Percentiles rank a stretch among this genome's conserved stretches.
Conservation (phyloP, 2,797 vertebrate species). For the Phoebastria nigripes region DNA sequence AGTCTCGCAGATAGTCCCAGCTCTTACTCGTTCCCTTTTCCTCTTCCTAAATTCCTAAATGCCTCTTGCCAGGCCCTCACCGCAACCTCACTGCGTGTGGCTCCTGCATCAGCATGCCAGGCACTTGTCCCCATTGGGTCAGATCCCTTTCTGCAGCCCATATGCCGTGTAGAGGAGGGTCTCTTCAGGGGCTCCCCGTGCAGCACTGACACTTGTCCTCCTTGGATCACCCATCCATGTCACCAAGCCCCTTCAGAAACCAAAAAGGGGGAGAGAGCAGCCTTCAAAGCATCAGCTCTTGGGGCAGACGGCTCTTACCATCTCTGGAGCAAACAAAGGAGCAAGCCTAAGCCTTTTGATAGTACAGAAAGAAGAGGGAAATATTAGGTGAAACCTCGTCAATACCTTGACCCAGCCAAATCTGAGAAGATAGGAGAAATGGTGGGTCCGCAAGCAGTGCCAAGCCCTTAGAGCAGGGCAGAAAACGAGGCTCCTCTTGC, state of each 20-base stretch:
- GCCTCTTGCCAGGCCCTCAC: background rate
- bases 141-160: background rate
- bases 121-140: background rate
- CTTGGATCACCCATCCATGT: rapidly evolving
- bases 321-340: background rate
- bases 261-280: background rate
- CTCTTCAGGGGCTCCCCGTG: background rate
- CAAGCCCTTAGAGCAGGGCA: background rate
- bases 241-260: background rate
- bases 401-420: background rate
- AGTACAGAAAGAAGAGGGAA: background rate
- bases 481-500: background rate
- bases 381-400: background rate
- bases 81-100: background rate
- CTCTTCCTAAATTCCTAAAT: background rate
- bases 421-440: background rate
- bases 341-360: background rate
- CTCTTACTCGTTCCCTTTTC: background rate
- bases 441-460: background rate
- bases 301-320: background rate
- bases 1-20: background rate
- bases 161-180: background rate
- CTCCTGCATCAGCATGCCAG: background rate
- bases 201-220: rapidly evolving
- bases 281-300: background rate